Base-by-base conservation (phyloP, 2,888 invertebrate genomes). In the Zygaena filipendulae region DNA sequence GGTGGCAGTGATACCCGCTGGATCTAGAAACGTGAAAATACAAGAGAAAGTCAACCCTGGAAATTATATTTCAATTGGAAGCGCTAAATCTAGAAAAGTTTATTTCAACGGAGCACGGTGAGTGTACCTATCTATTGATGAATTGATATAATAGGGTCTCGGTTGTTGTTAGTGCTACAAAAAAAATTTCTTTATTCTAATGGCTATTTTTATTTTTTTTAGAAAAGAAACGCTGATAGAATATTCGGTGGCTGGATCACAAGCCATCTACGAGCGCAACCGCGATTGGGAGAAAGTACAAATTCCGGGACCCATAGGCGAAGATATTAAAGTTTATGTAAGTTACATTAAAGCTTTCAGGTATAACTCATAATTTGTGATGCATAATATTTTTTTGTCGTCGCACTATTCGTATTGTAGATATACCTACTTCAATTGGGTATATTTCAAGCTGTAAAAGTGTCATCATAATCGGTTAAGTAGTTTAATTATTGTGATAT, bases 261-360 rank as follows among this genome's bases (percentile, higher is more conserved):
- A 87, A 39, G 86, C 92, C 25, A 82, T 91, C 36, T 95, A 95
- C 69, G 87, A 87, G 62, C 80, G 92, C 42, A 86, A 86, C 45
- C 83, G 87, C 47, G 88, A 92, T 49, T 85, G 86, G 75, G 95
- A 95, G 61, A 88, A 87, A 58, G 84, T 95, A 13, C 82, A 83
- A 45, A 91, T 94, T 47, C 87, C 88, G 27, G 94, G 93, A 45
- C 94, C 94, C 12, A 84, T 92, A 36, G 82, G 84, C 39, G 90
- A 92, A 69, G 85, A 90, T 43, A 87, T 94, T 41, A 84, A 88
- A 59, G 81, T 94, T 60, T 89, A 91, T 74, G 93, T 93, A 80
- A 84, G 84, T 61, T 32, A n/a, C n/a, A n/a, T 7, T 10, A 11
- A 6, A 3, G 3, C 11, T 12, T 19, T 10, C 6, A 12, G 12